Conservation (phyloP, 2,888 invertebrate genomes). For the Acanthosepion lycidas region DNA sequence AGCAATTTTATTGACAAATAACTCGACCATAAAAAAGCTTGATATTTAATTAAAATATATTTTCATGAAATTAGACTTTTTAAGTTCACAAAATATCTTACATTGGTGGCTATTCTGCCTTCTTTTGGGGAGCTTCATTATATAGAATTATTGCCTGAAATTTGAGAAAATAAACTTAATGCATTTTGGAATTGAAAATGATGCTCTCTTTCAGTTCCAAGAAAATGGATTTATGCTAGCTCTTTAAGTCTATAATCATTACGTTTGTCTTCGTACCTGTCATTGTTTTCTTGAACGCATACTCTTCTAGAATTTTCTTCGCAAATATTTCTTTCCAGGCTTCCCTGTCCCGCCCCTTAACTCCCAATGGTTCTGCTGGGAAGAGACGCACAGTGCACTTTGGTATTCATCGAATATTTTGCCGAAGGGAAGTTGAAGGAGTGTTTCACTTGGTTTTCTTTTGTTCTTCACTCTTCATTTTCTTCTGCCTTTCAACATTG, state of each 20-base stretch:
- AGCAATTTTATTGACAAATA: too few species aligned
- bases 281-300: background rate
- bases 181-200: background rate
- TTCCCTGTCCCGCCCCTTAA: too few species aligned
- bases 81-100: too few species aligned
- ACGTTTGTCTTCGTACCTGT: background rate
- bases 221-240: background rate
- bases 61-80: too few species aligned
- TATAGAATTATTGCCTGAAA: background rate
- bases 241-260: background rate
- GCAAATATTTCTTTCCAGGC: too few species aligned
- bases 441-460: background rate
- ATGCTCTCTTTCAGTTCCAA: background rate
- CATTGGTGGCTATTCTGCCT: too few species aligned
- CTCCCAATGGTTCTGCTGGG: background rate
- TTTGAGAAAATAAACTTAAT: background rate
- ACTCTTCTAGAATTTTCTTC: background rate
- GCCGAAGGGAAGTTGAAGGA: slow-evolving; percentile 8
- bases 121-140: too few species aligned
- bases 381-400: background rate
- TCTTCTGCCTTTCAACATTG: background rate
- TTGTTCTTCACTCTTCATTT: background rate
- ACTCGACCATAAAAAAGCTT: too few species aligned
- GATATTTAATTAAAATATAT: too few species aligned
- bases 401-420: background rate